Percentiles rank a stretch among this genome's conserved stretches.
Evolutionary conservation across 1,140 invertebrate species (phyloP).

Genomic region (Rhopalosiphum padi): DNA sequence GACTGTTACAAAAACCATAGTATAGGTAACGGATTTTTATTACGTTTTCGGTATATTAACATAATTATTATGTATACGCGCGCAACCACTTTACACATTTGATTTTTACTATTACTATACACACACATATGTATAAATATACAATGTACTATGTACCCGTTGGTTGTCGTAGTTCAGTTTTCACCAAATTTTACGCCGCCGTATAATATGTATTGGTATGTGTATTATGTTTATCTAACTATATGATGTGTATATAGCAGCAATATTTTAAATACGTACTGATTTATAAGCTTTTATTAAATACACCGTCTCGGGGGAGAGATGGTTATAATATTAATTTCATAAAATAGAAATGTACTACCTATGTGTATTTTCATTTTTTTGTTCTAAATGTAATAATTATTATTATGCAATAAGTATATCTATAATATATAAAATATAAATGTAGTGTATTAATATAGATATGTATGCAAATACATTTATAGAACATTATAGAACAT

Average conservation of each 20-base stretch:
- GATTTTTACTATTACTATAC: neutral
- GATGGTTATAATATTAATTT: neutral
- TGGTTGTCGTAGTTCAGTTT: neutral
- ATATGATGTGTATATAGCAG: no score
- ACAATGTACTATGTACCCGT: neutral
- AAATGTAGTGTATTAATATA: no score
- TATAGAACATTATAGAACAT: no score
- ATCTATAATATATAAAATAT: no score
- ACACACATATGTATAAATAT: neutral
- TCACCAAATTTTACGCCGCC: neutral
- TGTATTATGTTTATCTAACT: neutral
- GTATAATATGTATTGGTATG: neutral
- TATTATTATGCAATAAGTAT: neutral
- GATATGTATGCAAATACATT: no score
- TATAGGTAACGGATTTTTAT: neutral
- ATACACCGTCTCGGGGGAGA: neutral
- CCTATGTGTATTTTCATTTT: neutral
- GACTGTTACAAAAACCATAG: neutral
- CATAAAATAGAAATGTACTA: neutral
- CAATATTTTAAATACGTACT: no score
- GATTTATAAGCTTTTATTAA: neutral
- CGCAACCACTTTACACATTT: neutral
- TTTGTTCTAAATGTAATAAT: neutral
- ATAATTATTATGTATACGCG: slow-evolving; percentile 8
- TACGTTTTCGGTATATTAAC: neutral